Percentiles rank a stretch among this genome's conserved stretches.
Evolutionary conservation across 1,140 invertebrate genomes (phyloP).

Genomic region (Armadillidium nasatum): DNA sequence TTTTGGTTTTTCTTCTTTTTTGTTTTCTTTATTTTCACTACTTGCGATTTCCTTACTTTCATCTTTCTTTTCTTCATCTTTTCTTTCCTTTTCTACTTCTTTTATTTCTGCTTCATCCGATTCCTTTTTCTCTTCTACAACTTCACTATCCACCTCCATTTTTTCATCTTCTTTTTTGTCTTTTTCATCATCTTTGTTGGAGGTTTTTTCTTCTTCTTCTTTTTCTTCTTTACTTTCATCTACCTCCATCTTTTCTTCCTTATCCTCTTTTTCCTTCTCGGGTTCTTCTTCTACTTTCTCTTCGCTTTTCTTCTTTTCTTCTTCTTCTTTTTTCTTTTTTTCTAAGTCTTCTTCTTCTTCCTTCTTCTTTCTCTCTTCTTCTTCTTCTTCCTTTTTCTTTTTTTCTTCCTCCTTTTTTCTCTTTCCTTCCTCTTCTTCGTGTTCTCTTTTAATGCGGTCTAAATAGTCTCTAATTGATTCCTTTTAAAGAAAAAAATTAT

Average conservation of each 20-base stretch:
- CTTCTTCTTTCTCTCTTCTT: constrained; percentile 41
- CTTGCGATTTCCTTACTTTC: constrained; percentile 32
- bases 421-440: constrained; percentile 20
- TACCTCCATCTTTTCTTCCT: background rate
- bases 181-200: background rate
- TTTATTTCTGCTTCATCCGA: background rate
- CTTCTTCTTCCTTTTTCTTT: constrained; percentile 39
- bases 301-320: constrained; percentile 14
- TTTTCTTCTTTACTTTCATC: constrained; percentile 1
- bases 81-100: constrained; percentile 31
- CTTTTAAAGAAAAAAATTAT: constrained; percentile 57
- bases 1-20: background rate
- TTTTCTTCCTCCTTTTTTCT: constrained; percentile 49
- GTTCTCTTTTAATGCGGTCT: constrained; percentile 36
- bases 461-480: constrained; percentile 68
- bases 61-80: constrained; percentile 37
- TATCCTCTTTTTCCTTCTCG: background rate
- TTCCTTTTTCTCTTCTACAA: constrained; percentile 24
- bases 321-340: background rate
- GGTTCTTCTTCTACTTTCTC: constrained; percentile 4
- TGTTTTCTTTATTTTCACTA: constrained; percentile 43
- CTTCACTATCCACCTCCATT: constrained; percentile 18
- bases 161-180: constrained; percentile 33
- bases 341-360: constrained; percentile 38
- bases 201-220: background rate